phyloP scores from a whole-genome alignment of 2,888 invertebrate species.

The Chorisops tibialis region DNA sequence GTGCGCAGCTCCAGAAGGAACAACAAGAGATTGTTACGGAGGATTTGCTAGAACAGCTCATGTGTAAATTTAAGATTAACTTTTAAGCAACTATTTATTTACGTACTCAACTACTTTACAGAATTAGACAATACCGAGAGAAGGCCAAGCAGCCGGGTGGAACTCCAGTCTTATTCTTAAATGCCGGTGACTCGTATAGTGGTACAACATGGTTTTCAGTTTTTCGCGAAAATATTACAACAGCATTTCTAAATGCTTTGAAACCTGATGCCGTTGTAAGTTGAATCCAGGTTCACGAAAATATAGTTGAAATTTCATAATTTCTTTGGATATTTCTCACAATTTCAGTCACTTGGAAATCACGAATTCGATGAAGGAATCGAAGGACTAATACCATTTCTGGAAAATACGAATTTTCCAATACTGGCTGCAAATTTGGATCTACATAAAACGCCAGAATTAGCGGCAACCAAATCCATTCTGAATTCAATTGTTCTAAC shows the following conservation, averaged over 20 bases:
- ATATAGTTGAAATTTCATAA: too few relatives aligned
- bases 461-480: slow-evolving; percentile 54
- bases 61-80: slow-evolving; percentile 40
- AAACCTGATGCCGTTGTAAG: slow-evolving; percentile 80
- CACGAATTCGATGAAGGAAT: slow-evolving; percentile 88
- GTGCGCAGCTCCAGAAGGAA: slow-evolving; percentile 57
- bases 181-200: slow-evolving; percentile 90
- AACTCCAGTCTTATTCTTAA: slow-evolving; percentile 74
- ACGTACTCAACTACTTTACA: slow-evolving; percentile 37
- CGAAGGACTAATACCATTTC: slow-evolving; percentile 69
- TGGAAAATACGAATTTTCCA: slow-evolving; percentile 67
- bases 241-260: slow-evolving; percentile 73
- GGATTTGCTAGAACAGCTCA: slow-evolving; percentile 77
- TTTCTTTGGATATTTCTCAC: too few relatives aligned
- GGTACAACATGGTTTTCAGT: slow-evolving; percentile 85
- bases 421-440: slow-evolving; percentile 76
- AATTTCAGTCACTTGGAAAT: slow-evolving; percentile 78
- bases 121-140: slow-evolving; percentile 61
- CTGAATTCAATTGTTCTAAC: slow-evolving; percentile 63
- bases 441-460: slow-evolving; percentile 60
- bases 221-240: slow-evolving; percentile 75
- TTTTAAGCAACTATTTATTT: too few relatives aligned
- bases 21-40: slow-evolving; percentile 71
- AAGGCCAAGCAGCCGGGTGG: slow-evolving; percentile 57
- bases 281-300: too few relatives aligned